These are phyloP conservation scores for Leucozona laternaria DNA, from an alignment of 2,888 invertebrate genomes.

Conservation along the genomic window DNA sequence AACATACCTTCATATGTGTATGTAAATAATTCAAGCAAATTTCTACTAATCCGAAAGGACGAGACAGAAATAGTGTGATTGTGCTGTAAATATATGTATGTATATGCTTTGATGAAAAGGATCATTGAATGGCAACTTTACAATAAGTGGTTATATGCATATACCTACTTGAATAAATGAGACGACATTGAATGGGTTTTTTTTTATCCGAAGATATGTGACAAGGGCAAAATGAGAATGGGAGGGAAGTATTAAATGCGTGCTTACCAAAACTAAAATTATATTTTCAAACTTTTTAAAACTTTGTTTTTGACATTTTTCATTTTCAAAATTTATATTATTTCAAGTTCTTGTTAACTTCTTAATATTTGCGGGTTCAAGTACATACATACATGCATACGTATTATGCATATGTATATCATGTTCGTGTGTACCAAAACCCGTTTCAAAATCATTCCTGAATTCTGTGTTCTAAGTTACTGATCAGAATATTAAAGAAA, in stretches of 20 bases:
- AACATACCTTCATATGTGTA: no score
- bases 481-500: no score
- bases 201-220: background rate
- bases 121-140: background rate
- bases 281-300: no score
- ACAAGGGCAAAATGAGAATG: background rate
- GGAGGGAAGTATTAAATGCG: background rate
- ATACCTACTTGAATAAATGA: background rate
- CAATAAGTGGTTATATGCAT: slow-evolving; percentile 3
- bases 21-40: slow-evolving; percentile 1
- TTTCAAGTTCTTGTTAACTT: no score
- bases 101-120: background rate
- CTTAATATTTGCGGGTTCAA: no score
- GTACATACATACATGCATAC: no score
- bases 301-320: no score
- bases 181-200: background rate
- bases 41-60: background rate
- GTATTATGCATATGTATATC: no score
- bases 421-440: no score
- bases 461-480: no score
- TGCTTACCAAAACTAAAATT: background rate
- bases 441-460: no score
- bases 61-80: background rate
- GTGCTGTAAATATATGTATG: background rate
- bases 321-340: no score